Evolutionary conservation across 2,888 invertebrate genomes (phyloP).

Genomic region (Watsonalla binaria): DNA sequence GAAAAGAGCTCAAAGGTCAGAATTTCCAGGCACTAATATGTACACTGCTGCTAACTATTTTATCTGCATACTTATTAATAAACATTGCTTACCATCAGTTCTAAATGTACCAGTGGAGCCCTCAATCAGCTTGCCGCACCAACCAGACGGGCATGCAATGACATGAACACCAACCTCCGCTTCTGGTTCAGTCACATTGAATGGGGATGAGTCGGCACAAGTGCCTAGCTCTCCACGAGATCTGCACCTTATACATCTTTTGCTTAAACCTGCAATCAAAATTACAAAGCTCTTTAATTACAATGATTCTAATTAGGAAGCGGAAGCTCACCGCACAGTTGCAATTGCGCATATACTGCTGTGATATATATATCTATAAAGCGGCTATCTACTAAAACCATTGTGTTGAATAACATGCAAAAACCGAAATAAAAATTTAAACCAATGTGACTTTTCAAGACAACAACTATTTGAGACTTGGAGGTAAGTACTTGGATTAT

Average conservation of each 20-base stretch:
- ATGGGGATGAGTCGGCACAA: conserved; percentile 91
- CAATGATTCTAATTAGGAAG: neutral
- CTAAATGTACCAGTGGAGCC: conserved; percentile 84
- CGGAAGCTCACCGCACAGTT: too few species aligned
- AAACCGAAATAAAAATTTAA: too few species aligned
- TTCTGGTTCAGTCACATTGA: conserved; percentile 87
- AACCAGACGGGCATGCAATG: conserved; percentile 91
- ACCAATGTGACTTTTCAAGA: too few species aligned
- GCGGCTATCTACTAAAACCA: too few species aligned
- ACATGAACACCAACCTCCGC: conserved; percentile 85
- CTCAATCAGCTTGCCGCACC: conserved; percentile 95
- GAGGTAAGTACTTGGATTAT: too few species aligned
- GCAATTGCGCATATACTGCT: too few species aligned
- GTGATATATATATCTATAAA: too few species aligned
- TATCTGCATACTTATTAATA: neutral
- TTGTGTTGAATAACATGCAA: too few species aligned
- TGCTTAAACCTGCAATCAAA: conserved; percentile 79
- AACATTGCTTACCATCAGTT: conserved; percentile 82
- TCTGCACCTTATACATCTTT: conserved; percentile 90
- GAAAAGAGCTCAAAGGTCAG: too few species aligned
- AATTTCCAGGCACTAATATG: too few species aligned
- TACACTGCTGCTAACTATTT: too few species aligned
- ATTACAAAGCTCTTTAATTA: neutral
- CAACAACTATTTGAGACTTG: too few species aligned
- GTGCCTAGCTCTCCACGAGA: conserved; percentile 92